Evolutionary conservation across 2,113 vertebrate genomes (phyloP).

Genomic region (Strigops habroptila): DNA sequence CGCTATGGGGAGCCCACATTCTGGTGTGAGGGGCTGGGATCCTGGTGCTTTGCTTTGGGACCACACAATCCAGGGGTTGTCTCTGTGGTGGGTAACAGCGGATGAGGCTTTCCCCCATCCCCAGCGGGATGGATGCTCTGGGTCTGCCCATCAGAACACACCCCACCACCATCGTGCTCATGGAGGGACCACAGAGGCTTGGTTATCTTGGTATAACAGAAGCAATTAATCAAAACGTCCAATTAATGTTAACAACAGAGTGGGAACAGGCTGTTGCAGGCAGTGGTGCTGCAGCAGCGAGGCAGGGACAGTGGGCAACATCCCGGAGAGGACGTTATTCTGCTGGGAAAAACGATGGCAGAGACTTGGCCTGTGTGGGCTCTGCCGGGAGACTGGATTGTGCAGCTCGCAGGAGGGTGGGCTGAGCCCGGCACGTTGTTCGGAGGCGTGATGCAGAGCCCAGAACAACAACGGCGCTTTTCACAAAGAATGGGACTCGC

Average conservation of each 20-base stretch:
- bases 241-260: fast-evolving
- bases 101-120: background rate
- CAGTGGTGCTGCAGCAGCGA: background rate
- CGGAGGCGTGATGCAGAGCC: background rate
- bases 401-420: background rate
- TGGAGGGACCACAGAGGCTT: fast-evolving
- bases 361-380: fast-evolving
- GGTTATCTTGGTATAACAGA: background rate
- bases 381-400: fast-evolving
- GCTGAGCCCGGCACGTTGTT: background rate
- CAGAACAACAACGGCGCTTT: background rate
- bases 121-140: background rate
- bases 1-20: background rate
- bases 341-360: background rate
- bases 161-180: fast-evolving
- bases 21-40: fast-evolving
- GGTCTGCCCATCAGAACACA: background rate
- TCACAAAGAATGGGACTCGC: background rate
- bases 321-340: fast-evolving
- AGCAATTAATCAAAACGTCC: too few relatives aligned
- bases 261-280: fast-evolving
- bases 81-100: fast-evolving
- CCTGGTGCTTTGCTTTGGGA: background rate
- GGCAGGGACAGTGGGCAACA: fast-evolving
- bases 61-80: fast-evolving